Conservation (phyloP, 1,140 invertebrate genomes). For the Eriosoma lanigerum region DNA sequence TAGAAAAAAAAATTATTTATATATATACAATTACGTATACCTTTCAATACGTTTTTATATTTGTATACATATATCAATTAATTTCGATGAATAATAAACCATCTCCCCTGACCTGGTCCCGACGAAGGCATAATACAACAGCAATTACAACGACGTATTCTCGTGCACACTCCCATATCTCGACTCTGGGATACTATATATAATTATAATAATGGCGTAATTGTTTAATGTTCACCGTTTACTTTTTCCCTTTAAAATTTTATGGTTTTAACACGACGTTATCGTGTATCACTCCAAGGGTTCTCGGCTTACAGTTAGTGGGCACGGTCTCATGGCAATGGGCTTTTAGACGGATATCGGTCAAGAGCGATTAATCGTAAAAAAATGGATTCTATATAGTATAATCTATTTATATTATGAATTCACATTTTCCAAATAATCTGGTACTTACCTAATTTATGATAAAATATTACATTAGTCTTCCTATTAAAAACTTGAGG, state of each 20-base stretch:
- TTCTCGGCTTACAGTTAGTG: background rate
- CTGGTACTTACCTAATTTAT: too few species aligned
- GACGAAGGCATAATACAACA: background rate
- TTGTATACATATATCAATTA: background rate
- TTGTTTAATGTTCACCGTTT: background rate
- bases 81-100: slow-evolving; percentile 15
- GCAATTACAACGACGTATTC: background rate
- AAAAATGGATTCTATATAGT: background rate
- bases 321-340: slow-evolving; percentile 16
- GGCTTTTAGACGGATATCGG: background rate
- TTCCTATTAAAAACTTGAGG: too few species aligned
- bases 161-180: background rate
- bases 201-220: slow-evolving; percentile 2
- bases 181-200: background rate
- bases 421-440: too few species aligned
- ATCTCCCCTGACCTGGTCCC: background rate
- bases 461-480: too few species aligned
- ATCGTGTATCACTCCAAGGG: background rate
- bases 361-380: background rate
- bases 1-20: background rate
- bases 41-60: background rate
- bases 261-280: background rate
- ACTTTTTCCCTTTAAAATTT: background rate
- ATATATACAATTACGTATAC: background rate
- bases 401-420: too few species aligned